A percentile compares a stretch with the other conserved stretches of the same genome.
These are phyloP conservation scores for Megalurothrips usitatus DNA, from an alignment of 2,888 invertebrate species.

Conservation along the genomic window DNA sequence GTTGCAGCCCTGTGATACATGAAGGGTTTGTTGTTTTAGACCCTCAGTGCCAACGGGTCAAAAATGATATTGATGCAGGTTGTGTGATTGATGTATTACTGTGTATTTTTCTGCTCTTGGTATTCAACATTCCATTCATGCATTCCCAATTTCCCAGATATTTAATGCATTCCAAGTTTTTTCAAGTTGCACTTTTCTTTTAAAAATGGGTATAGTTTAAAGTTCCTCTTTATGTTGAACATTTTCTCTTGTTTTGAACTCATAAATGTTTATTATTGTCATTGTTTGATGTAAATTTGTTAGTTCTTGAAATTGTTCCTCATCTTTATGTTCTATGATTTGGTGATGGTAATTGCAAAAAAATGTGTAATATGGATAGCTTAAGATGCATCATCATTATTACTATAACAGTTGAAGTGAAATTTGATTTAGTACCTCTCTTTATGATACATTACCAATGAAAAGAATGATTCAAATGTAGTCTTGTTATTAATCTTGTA, in stretches of 20 bases:
- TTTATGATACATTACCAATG: slow-evolving; percentile 8
- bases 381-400: slow-evolving; percentile 18
- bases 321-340: slow-evolving; percentile 25
- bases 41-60: background rate
- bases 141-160: too few relatives aligned
- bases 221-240: slow-evolving; percentile 17
- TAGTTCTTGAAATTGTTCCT: slow-evolving; percentile 20
- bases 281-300: slow-evolving; percentile 23
- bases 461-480: background rate
- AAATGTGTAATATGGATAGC: slow-evolving; percentile 15
- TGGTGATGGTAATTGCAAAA: slow-evolving; percentile 24
- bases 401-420: background rate
- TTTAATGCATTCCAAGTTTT: background rate
- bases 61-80: background rate
- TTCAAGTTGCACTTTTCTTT: slow-evolving; percentile 7
- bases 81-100: background rate
- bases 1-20: background rate
- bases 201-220: slow-evolving; percentile 20
- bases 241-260: slow-evolving; percentile 20
- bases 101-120: too few relatives aligned
- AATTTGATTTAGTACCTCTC: slow-evolving; percentile 9
- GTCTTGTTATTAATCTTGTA: slow-evolving; percentile 21
- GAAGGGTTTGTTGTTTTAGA: background rate
- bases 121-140: too few relatives aligned
- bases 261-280: slow-evolving; percentile 18